These are phyloP conservation scores for Aselliscus stoliczkanus DNA, from an alignment of 2,797 vertebrate species.

Conservation along the genomic window DNA sequence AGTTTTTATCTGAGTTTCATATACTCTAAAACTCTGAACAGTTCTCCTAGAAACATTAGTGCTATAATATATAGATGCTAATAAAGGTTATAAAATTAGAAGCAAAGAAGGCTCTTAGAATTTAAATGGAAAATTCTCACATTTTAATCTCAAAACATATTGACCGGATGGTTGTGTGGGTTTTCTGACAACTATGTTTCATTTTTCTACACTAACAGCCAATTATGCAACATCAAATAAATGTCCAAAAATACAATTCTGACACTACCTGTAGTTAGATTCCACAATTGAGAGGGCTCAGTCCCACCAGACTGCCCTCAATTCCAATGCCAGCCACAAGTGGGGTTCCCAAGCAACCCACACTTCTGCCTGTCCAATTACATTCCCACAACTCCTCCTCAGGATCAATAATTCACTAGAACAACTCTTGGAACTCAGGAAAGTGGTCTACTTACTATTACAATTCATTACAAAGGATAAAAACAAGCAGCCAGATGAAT, in stretches of 20 bases:
- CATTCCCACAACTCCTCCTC: background rate
- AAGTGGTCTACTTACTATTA: background rate
- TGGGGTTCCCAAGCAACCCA: background rate
- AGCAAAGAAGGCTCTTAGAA: background rate
- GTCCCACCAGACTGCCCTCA: background rate
- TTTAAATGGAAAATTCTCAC: background rate
- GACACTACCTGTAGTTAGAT: background rate
- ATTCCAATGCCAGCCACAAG: background rate
- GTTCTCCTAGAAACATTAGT: background rate
- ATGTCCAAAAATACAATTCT: background rate
- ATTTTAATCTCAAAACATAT: constrained; percentile 11
- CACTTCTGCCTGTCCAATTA: background rate
- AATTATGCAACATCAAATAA: background rate
- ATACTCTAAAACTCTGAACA: background rate
- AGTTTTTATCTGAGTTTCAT: background rate
- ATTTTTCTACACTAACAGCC: background rate
- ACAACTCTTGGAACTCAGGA: background rate
- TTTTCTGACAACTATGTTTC: background rate
- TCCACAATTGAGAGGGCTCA: background rate
- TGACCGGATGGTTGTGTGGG: background rate
- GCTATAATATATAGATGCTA: background rate
- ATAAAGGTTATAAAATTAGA: background rate
- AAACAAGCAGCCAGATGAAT: background rate
- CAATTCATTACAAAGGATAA: background rate
- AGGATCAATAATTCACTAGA: background rate